Percentiles rank a stretch among this genome's conserved stretches.
phyloP scores from a whole-genome alignment of 30 jellyfish, hydroid and myxozoan genomes.

The Aurelia sp. region DNA sequence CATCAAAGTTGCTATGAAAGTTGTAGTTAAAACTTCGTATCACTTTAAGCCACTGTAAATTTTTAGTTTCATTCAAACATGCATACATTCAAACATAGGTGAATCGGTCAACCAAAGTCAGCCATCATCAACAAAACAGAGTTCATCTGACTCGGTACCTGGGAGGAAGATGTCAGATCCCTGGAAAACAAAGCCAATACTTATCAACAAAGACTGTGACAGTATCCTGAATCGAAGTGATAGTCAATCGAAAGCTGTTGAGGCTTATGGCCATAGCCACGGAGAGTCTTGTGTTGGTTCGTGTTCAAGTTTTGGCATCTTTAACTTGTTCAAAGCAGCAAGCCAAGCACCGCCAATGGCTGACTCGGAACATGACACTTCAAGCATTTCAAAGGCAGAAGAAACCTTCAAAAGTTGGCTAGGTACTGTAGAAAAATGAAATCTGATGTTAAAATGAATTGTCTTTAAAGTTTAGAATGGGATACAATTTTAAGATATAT shows the following conservation, averaged over 20 bases:
- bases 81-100: too few relatives aligned
- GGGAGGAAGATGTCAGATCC: neutral
- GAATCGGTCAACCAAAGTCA: too few relatives aligned
- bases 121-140: too few relatives aligned
- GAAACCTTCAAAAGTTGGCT: neutral
- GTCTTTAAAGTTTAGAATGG: too few relatives aligned
- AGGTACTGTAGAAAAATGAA: too few relatives aligned
- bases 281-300: neutral
- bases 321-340: neutral
- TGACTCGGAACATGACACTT: neutral
- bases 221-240: neutral
- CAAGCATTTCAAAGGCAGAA: neutral
- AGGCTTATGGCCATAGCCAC: neutral
- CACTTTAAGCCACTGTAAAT: too few relatives aligned
- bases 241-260: neutral
- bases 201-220: constrained; percentile 3
- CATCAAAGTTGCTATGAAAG: too few relatives aligned
- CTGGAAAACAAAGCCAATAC: constrained; percentile 20
- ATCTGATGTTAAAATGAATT: too few relatives aligned
- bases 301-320: neutral
- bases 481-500: too few relatives aligned
- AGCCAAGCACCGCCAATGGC: neutral
- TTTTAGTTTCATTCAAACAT: too few relatives aligned
- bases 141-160: too few relatives aligned
- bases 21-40: too few relatives aligned